Conservation (phyloP, 1,140 invertebrate genomes). For the Listronotus bonariensis region DNA sequence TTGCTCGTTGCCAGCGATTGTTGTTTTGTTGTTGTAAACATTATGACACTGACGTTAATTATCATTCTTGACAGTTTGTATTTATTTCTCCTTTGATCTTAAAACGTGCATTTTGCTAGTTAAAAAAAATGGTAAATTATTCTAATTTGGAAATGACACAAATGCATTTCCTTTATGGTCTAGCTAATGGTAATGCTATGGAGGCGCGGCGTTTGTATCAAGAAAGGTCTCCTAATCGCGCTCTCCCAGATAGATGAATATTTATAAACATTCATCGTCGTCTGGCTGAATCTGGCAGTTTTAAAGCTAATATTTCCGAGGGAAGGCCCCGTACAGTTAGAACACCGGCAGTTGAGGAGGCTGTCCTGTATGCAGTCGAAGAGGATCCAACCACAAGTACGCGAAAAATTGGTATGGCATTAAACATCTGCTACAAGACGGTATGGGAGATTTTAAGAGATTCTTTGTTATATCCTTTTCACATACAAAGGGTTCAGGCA, state of each 20-base stretch:
- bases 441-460: neutral
- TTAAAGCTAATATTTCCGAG: neutral
- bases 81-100: too few relatives aligned
- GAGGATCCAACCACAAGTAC: too few relatives aligned
- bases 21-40: too few relatives aligned
- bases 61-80: too few relatives aligned
- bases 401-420: too few relatives aligned
- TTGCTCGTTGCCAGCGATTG: too few relatives aligned
- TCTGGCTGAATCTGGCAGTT: slow-evolving; percentile 3
- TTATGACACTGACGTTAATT: too few relatives aligned
- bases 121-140: slow-evolving; percentile 9
- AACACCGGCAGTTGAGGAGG: neutral
- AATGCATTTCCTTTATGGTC: slow-evolving; percentile 19
- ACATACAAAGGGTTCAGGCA: too few relatives aligned
- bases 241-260: neutral
- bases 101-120: too few relatives aligned
- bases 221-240: slow-evolving; percentile 14
- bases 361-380: neutral
- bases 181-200: slow-evolving; percentile 22
- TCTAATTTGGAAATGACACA: slow-evolving; percentile 6
- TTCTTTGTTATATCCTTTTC: slow-evolving; percentile 2
- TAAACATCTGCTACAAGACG: too few relatives aligned
- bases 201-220: slow-evolving; percentile 22
- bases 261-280: neutral
- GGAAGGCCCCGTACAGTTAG: neutral